Base-by-base conservation (phyloP, 2,113 vertebrate species). In the Anhinga rufa region DNA sequence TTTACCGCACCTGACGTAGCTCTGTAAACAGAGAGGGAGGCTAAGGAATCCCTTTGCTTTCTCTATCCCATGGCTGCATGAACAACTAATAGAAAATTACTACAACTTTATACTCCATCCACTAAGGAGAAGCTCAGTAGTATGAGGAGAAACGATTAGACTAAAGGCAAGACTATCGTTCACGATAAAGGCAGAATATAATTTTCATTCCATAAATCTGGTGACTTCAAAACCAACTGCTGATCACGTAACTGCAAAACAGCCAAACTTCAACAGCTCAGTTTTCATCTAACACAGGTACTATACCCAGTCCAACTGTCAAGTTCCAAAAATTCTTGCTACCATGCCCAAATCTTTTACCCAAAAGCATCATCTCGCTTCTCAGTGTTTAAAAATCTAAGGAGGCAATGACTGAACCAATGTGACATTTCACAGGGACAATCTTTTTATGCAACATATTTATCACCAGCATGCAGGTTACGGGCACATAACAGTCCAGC, bases 401-500 rank as follows among this genome's bases (percentile, higher is more conserved):
- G 36, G 15, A 69, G 82, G 46, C 17, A 48, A n/a, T 2, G 24
- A 24, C 20, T 69, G 46, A 86, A 69, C 7, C 49, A 34, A 32
- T 4, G 9, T 48, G 38, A 5, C 71, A 26, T 84, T 64, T 85
- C 21, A 49, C 54, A 82, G 46, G 3, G 31, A 48, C 57, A 72
- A 22, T 29, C 3, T n/a, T 93, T 79, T 42, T 2, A 6, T 26
- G n/a, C 22, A 46, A 25, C 71, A 20, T 9, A 40, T 65, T 52
- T 79, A 54, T 25, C 31, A 46, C 15, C 22, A 28, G 17, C 40
- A 17, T 26, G 17, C 17, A 26, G 11, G 48, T 54, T 86, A 46
- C 1, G 2, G 3, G 31, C 86, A 17, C 2, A 0, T 19, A 40
- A 40, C 1, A 32, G 29, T 8, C 29, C 55, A 42, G 55, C 26